phyloP scores from a whole-genome alignment of 2,797 vertebrate genomes.

The Euthynnus affinis region DNA sequence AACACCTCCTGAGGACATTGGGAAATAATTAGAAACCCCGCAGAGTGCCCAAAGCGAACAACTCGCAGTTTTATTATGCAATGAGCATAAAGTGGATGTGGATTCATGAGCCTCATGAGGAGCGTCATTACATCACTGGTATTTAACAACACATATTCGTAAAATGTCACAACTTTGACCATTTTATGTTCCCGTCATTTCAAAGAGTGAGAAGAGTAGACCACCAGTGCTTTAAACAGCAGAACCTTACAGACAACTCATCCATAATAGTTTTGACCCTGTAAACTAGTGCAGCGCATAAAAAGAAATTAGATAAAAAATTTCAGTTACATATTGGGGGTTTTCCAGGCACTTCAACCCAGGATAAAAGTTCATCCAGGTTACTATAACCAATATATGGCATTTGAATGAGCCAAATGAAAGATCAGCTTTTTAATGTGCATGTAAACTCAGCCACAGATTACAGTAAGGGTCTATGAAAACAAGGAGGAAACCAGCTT shows the following conservation, averaged over 20 bases:
- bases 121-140: background rate
- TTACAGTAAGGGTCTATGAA: slow-evolving; percentile 50
- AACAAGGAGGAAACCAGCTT: slow-evolving; percentile 53
- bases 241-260: background rate
- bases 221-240: background rate
- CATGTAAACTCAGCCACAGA: slow-evolving; percentile 23
- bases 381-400: slow-evolving; percentile 40
- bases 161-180: slow-evolving; percentile 6
- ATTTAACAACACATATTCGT: slow-evolving; percentile 16
- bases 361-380: slow-evolving; percentile 43
- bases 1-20: slow-evolving; percentile 20
- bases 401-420: slow-evolving; percentile 42
- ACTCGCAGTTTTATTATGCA: background rate
- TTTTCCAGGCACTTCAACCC: slow-evolving; percentile 4
- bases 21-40: slow-evolving; percentile 35
- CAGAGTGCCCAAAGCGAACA: slow-evolving; percentile 33
- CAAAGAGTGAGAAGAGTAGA: background rate
- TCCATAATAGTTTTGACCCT: slow-evolving; percentile 1
- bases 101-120: slow-evolving; percentile 35
- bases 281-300: slow-evolving; percentile 11
- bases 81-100: slow-evolving; percentile 21
- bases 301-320: background rate
- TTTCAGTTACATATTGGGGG: background rate
- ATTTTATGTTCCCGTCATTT: background rate
- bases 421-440: slow-evolving; percentile 21